These are phyloP conservation scores for Drosophila testacea DNA, from an alignment of 2,888 invertebrate genomes.

Conservation along the genomic window DNA sequence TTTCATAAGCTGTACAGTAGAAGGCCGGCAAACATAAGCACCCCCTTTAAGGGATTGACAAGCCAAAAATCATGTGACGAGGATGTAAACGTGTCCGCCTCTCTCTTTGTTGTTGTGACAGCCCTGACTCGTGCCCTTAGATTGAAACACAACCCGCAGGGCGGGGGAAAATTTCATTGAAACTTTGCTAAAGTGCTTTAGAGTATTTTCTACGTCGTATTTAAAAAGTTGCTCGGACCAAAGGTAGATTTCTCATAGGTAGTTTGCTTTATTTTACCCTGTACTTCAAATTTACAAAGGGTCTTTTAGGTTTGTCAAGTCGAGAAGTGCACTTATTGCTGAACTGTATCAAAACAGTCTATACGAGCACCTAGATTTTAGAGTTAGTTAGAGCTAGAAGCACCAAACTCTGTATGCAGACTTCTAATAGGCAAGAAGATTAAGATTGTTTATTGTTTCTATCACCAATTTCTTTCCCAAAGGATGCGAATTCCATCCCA, in stretches of 20 bases:
- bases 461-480: too few species aligned
- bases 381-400: too few species aligned
- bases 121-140: conserved; percentile 41
- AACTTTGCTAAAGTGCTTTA: conserved; percentile 1
- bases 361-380: too few species aligned
- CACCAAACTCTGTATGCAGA: too few species aligned
- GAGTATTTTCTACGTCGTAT: conserved; percentile 32
- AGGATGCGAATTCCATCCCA: too few species aligned
- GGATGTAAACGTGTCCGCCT: conserved; percentile 11
- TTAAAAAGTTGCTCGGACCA: conserved; percentile 25
- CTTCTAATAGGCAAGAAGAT: too few species aligned
- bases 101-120: conserved; percentile 37
- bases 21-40: conserved; percentile 32
- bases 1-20: conserved; percentile 9
- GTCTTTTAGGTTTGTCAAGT: too few species aligned
- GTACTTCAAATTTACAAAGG: too few species aligned
- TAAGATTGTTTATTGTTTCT: too few species aligned
- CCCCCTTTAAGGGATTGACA: conserved; percentile 36
- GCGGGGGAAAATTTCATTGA: conserved; percentile 12
- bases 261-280: conserved; percentile 14
- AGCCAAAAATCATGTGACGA: conserved; percentile 52
- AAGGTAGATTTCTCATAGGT: conserved; percentile 64
- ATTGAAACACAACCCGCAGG: conserved; percentile 2
- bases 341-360: too few species aligned
- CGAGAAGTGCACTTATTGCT: too few species aligned